Evolutionary conservation across 2,113 vertebrate genomes (phyloP), one percentile per base, ranked within the genome.

Genomic region (Bos javanicus): DNA sequence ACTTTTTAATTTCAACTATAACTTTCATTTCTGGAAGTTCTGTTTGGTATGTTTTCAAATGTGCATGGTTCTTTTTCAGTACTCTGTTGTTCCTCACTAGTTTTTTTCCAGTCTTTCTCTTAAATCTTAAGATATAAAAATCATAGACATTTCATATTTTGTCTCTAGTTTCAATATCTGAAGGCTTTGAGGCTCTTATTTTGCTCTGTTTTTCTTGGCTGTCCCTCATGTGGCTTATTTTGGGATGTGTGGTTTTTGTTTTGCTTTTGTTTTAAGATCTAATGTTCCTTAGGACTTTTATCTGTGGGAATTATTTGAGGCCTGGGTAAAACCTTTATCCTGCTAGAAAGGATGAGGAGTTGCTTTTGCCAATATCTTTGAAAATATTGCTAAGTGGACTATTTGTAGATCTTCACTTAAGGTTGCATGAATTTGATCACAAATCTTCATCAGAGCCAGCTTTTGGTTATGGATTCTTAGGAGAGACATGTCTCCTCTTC

Each of bases 81-180:
- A 64, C 13, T 78, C 23, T 93, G 26, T 82, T 90, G 10, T 88
- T 96, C 28, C 74, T 82, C 50, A 3, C 46, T 71, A 71, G 19
- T 39, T 95, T 96, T 92, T 92, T 87, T 90, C 26, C 64, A 91
- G 15, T 52, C 43, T 87, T 30, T 91, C 30, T 56, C 82, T 93
- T 52, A 95, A 90, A 81, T 90, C 15, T 87, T 83, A 74, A 90
- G 23, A 52, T 33, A 78, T 48, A 57, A 85, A 56, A 57, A 67
- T 30, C 16, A 74, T 60, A 91, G 46, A 15, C 23, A 74, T 91
- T 59, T 89, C 71, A 36, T 71, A 46, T 28, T 82, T 43, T 57
- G 46, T 87, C 59, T 94, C 26, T 81, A 71, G 86, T 82, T 82
- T 56, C 25, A 91, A 1, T 83, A 15, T 96, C n/a, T 91, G 36